Conservation (phyloP, 2,888 invertebrate species). For the Cepaea hortensis region DNA sequence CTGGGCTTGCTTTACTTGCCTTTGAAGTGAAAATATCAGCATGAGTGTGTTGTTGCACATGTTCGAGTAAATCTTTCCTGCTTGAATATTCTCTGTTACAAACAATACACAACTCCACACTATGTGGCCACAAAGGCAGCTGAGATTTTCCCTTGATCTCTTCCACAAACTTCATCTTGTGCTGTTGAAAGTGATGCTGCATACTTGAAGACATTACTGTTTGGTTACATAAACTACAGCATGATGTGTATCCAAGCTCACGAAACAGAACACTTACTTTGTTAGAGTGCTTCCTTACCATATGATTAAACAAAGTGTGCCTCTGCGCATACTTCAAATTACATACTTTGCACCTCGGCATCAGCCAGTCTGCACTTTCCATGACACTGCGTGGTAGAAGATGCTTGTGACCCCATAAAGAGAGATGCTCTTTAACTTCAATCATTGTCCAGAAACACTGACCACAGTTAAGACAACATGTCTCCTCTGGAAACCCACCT, state of each 20-base stretch:
- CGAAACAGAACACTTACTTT: neutral
- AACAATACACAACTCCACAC: neutral
- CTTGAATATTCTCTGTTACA: neutral
- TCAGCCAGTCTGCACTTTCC: neutral
- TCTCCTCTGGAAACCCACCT: neutral
- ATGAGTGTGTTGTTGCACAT: neutral
- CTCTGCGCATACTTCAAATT: neutral
- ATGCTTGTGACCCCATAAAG: neutral
- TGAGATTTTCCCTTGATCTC: neutral
- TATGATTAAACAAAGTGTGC: neutral
- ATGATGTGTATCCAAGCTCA: neutral
- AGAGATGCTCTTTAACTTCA: neutral
- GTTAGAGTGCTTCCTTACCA: neutral
- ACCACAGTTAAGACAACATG: constrained; percentile 4
- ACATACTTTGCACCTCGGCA: constrained; percentile 13
- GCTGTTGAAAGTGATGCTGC: neutral
- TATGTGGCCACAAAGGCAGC: neutral
- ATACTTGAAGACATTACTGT: neutral
- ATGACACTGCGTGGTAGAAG: neutral
- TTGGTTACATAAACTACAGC: neutral
- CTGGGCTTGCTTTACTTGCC: neutral
- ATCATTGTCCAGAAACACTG: neutral
- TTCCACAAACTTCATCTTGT: neutral
- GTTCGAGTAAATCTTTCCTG: neutral
- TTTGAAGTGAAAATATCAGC: neutral